Conservation (phyloP, 2,888 invertebrate species). For the Eustalomyia histrio region DNA sequence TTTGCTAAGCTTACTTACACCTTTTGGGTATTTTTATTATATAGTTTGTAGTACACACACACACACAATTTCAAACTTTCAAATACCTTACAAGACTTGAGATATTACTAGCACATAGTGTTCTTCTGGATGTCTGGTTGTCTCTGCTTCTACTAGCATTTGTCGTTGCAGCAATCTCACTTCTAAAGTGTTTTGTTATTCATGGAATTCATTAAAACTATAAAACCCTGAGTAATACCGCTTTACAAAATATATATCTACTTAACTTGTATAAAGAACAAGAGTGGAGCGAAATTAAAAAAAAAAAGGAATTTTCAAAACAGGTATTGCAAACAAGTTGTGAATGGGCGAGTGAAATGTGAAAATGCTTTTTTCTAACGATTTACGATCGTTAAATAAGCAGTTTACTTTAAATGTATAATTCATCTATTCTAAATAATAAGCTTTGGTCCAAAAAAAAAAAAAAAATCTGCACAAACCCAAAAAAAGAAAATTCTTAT, state of each 20-base stretch:
- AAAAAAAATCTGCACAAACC: too few species aligned
- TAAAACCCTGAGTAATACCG: conserved; percentile 32
- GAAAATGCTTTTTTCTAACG: too few species aligned
- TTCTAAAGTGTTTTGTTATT: conserved; percentile 55
- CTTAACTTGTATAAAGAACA: neutral
- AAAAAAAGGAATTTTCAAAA: too few species aligned
- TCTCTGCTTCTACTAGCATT: neutral
- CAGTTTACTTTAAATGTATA: too few species aligned
- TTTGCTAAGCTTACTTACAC: conserved; percentile 44
- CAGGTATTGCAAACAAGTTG: too few species aligned
- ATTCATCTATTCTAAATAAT: too few species aligned
- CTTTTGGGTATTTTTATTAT: conserved; percentile 39
- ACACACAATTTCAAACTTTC: neutral
- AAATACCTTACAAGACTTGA: conserved; percentile 26
- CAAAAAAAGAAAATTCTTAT: too few species aligned
- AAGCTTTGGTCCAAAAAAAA: too few species aligned
- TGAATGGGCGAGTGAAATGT: too few species aligned
- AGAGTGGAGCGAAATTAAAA: neutral
- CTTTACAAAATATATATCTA: conserved; percentile 27
- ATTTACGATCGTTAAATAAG: too few species aligned
- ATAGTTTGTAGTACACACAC: conserved; percentile 5
- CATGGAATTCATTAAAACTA: conserved; percentile 61
- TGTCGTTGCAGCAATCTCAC: conserved; percentile 33
- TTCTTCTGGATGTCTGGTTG: neutral
- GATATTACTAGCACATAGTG: conserved; percentile 1